These are phyloP conservation scores for Oscheius sp. DNA, from an alignment of 2,888 invertebrate genomes.

Conservation along the genomic window DNA sequence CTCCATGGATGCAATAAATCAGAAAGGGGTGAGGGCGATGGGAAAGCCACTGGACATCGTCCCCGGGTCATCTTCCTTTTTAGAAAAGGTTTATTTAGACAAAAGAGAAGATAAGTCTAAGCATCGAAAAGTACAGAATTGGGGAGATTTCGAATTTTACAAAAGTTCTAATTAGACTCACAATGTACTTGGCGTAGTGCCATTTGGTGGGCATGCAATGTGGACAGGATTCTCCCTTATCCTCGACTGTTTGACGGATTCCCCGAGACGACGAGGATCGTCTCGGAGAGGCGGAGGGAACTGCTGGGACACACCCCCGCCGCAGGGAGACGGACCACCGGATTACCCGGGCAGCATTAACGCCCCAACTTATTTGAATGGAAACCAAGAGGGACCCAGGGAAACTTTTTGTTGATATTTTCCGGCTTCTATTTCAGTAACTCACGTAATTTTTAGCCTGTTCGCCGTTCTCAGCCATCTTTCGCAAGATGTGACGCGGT, in stretches of 20 bases:
- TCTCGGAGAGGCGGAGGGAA: neutral
- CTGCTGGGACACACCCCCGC: conserved; percentile 17
- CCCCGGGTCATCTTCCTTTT: neutral
- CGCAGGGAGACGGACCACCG: conserved; percentile 10
- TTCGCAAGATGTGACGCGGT: conserved; percentile 23
- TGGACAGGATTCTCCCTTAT: neutral
- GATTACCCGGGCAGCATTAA: conserved; percentile 28
- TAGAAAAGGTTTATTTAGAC: too few relatives aligned
- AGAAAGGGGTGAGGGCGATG: neutral
- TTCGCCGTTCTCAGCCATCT: neutral
- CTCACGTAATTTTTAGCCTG: conserved; percentile 37
- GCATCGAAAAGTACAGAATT: neutral
- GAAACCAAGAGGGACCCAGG: too few relatives aligned
- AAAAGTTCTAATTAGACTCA: conserved; percentile 34
- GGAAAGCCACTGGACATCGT: neutral
- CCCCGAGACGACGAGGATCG: too few relatives aligned
- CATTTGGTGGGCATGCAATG: conserved; percentile 51
- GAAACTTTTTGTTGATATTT: too few relatives aligned
- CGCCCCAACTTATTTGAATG: conserved; percentile 15
- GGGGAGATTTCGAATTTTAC: neutral
- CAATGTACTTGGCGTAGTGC: conserved; percentile 66
- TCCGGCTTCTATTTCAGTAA: neutral
- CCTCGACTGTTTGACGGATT: too few relatives aligned
- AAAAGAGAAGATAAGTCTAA: neutral
- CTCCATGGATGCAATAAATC: conserved; percentile 6